Conservation (phyloP, 2,797 vertebrate species). For the Malacoraja senta region DNA sequence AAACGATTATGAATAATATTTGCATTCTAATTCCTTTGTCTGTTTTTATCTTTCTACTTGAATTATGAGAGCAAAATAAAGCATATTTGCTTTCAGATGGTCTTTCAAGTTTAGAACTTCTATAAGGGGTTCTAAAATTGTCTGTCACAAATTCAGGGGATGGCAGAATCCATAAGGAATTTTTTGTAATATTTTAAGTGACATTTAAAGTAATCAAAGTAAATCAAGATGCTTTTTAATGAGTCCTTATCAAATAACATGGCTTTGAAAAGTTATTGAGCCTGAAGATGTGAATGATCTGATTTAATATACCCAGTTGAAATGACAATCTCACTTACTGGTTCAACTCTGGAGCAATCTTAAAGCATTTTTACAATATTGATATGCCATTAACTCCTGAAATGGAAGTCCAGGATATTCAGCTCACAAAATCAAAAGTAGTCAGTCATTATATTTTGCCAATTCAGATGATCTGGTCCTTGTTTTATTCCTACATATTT, state of each 20-base stretch:
- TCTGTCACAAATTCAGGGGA: background rate
- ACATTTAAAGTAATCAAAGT: background rate
- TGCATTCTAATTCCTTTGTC: background rate
- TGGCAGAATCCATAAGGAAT: background rate
- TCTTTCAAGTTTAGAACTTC: background rate
- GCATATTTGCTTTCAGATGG: background rate
- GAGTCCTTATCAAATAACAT: background rate
- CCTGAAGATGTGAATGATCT: background rate
- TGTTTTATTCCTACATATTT: no score
- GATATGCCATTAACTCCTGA: background rate
- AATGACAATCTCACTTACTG: background rate
- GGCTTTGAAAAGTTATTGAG: background rate
- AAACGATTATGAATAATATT: background rate
- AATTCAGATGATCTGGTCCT: no score
- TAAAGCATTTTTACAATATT: background rate
- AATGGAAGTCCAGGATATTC: background rate
- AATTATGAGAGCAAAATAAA: background rate
- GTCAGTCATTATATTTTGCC: background rate
- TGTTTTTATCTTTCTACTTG: background rate
- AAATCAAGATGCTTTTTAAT: background rate
- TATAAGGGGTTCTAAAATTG: background rate
- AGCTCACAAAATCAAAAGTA: background rate
- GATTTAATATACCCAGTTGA: background rate
- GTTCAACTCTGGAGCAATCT: background rate
- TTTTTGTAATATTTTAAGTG: background rate